These are phyloP conservation scores for Anolis sagrei DNA, from an alignment of 2,113 vertebrate genomes.

Conservation along the genomic window DNA sequence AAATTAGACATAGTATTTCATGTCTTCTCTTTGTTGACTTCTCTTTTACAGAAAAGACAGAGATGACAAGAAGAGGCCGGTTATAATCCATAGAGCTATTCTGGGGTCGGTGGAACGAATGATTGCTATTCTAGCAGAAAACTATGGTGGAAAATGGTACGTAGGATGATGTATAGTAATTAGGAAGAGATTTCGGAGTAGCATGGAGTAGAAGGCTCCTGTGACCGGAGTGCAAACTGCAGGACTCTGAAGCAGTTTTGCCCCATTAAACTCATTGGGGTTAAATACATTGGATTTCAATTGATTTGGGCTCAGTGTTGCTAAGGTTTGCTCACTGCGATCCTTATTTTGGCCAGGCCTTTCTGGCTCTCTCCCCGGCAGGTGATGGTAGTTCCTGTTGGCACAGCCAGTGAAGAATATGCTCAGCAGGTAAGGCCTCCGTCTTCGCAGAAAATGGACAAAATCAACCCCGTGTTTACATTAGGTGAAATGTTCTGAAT, in stretches of 20 bases:
- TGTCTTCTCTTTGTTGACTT: not conserved
- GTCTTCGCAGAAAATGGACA: not conserved
- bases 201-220: not conserved
- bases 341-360: slow-evolving; percentile 80
- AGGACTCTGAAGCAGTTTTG: no score
- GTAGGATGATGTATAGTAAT: slow-evolving; percentile 26
- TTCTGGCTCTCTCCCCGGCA: slow-evolving; percentile 94
- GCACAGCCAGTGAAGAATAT: slow-evolving; percentile 86
- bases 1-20: no score
- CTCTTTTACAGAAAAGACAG: slow-evolving; percentile 86
- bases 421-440: slow-evolving; percentile 80
- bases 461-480: no score
- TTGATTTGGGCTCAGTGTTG: no score
- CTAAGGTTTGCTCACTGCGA: not conserved
- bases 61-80: slow-evolving; percentile 86
- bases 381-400: slow-evolving; percentile 92
- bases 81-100: slow-evolving; percentile 94
- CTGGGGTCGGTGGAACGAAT: slow-evolving; percentile 95
- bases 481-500: no score
- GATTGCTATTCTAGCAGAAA: slow-evolving; percentile 94
- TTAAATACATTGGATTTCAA: not conserved
- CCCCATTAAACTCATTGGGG: not conserved
- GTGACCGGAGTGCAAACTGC: not conserved
- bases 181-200: not conserved
- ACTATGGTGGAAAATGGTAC: slow-evolving; percentile 94